A percentile compares a stretch with the other conserved stretches of the same genome.
Evolutionary conservation across 2,888 invertebrate species (phyloP).

Genomic region (Stenolophus ochropezus): DNA sequence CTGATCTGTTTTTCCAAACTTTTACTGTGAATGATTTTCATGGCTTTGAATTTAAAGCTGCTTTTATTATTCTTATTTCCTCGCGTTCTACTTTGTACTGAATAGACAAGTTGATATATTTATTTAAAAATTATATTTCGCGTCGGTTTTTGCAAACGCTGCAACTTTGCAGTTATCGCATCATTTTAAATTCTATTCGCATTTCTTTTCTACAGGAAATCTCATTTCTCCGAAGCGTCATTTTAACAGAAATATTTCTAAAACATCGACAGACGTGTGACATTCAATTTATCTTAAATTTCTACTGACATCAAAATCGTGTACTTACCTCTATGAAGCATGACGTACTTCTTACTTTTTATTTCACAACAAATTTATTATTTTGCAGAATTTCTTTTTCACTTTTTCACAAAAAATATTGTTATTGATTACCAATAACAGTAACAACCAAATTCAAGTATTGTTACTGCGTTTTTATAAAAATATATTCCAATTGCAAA

Average conservation of each 20-base stretch:
- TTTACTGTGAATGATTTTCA: constrained; percentile 5
- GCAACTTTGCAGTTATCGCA: constrained; percentile 25
- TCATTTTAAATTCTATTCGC: constrained; percentile 23
- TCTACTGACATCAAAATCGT: constrained; percentile 23
- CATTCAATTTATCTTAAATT: constrained; percentile 42
- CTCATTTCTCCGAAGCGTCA: constrained; percentile 20
- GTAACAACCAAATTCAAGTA: no score
- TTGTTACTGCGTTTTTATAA: no score
- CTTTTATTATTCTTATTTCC: not conserved
- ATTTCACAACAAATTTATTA: not conserved
- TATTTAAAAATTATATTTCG: constrained; percentile 21
- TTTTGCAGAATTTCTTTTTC: not conserved
- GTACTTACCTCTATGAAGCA: not conserved
- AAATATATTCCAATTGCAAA: no score
- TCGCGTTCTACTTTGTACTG: not conserved
- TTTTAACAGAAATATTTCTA: constrained; percentile 40
- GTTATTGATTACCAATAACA: no score
- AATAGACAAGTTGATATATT: constrained; percentile 1
- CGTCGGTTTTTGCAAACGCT: not conserved
- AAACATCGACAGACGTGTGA: constrained; percentile 41
- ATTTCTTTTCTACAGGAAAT: constrained; percentile 30
- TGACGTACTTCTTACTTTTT: not conserved
- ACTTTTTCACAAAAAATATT: no score
- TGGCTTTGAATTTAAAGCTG: constrained; percentile 1
- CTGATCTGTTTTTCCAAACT: not conserved